Conservation (phyloP, 1,140 invertebrate genomes). For the Zaprionus kolodkinae region DNA sequence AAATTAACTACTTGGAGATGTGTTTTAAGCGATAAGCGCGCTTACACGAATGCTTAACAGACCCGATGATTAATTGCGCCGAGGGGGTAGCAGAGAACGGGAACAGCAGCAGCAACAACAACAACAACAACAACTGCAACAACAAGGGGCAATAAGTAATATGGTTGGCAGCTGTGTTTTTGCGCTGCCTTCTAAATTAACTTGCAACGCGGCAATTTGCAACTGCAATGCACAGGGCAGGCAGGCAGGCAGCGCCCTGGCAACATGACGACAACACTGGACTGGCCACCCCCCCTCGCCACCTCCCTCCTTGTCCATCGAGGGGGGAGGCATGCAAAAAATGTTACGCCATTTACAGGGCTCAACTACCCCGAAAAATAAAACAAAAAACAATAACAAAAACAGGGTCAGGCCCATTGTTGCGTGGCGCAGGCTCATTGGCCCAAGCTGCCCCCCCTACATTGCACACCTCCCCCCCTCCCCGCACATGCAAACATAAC, state of each 20-base stretch:
- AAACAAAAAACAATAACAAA: slow-evolving; percentile 14
- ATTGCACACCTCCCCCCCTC: slow-evolving; percentile 4
- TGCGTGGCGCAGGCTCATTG: slow-evolving; percentile 80
- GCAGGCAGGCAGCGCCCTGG: slow-evolving; percentile 61
- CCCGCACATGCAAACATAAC: slow-evolving; percentile 58
- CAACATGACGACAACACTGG: slow-evolving; percentile 71
- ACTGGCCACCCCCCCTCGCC: too few species aligned
- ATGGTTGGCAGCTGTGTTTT: slow-evolving; percentile 75
- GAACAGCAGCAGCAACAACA: slow-evolving; percentile 17
- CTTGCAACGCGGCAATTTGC: slow-evolving; percentile 60
- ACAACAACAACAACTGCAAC: slow-evolving; percentile 23
- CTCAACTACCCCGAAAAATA: slow-evolving; percentile 70
- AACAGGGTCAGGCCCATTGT: slow-evolving; percentile 53
- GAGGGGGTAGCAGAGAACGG: background rate
- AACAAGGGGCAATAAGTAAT: slow-evolving; percentile 45
- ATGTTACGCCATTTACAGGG: slow-evolving; percentile 77
- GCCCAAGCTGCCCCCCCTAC: slow-evolving; percentile 47
- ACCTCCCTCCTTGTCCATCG: background rate
- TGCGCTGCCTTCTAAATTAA: slow-evolving; percentile 68
- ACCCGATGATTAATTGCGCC: slow-evolving; percentile 76
- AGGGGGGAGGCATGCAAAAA: slow-evolving; percentile 76
- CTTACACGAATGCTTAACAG: slow-evolving; percentile 81
- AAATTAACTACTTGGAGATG: slow-evolving; percentile 80
- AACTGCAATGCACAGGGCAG: slow-evolving; percentile 6
- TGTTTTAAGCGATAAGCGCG: slow-evolving; percentile 75